phyloP scores from a whole-genome alignment of 2,113 vertebrate genomes.

The Polypterus bichir region DNA sequence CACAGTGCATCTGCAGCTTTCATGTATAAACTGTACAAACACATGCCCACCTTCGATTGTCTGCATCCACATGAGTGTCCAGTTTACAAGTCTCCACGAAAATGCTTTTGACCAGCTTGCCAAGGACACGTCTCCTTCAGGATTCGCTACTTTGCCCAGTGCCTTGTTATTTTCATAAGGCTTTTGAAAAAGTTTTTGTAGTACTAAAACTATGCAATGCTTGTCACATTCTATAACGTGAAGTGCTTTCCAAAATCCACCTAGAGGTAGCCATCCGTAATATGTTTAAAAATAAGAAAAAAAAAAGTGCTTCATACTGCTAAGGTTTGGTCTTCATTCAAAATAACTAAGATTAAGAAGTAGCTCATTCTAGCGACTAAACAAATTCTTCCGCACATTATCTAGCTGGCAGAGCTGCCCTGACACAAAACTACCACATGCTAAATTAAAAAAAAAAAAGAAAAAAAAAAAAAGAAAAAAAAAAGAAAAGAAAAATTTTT shows the following conservation, averaged over 20 bases:
- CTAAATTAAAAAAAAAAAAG: background rate
- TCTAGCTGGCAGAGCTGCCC: slow-evolving; percentile 6
- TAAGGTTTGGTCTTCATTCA: slow-evolving; percentile 43
- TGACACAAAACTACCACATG: slow-evolving; percentile 2
- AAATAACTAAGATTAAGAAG: too few species aligned
- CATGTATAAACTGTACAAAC: slow-evolving; percentile 12
- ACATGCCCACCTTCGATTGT: slow-evolving; percentile 28
- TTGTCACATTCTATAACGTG: slow-evolving; percentile 43
- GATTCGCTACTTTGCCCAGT: background rate
- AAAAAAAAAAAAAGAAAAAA: too few species aligned
- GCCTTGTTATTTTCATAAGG: slow-evolving; percentile 5
- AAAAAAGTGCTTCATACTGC: slow-evolving; percentile 47
- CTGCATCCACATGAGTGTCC: slow-evolving; percentile 24
- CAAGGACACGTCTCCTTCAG: background rate
- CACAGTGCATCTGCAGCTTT: slow-evolving; percentile 54
- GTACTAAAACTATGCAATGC: slow-evolving; percentile 6
- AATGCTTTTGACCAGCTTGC: slow-evolving; percentile 10
- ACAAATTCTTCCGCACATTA: background rate
- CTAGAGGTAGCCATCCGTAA: slow-evolving; percentile 65
- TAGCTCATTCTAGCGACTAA: too few species aligned
- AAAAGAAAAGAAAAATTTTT: too few species aligned
- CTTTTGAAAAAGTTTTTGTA: slow-evolving; percentile 1
- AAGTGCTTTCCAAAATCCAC: slow-evolving; percentile 22
- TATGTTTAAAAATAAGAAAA: slow-evolving; percentile 24
- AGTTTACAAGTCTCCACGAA: too few species aligned